Evolutionary conservation across 2,797 vertebrate species (phyloP).

Genomic region (Pristis pectinata): DNA sequence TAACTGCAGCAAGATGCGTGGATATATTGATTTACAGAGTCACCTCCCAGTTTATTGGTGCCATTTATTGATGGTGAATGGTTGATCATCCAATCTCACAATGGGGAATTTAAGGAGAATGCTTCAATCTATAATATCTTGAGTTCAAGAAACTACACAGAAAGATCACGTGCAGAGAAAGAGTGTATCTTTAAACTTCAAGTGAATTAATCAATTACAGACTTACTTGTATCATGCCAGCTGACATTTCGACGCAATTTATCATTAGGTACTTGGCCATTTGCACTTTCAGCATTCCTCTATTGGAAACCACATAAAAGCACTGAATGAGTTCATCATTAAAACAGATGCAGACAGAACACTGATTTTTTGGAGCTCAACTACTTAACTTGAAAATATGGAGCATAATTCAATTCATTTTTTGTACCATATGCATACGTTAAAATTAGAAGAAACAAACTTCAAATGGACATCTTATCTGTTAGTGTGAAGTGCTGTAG

Average conservation of each 20-base stretch:
- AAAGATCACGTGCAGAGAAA: background rate
- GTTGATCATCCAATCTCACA: background rate
- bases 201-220: background rate
- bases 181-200: background rate
- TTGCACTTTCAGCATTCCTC: constrained; percentile 63
- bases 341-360: background rate
- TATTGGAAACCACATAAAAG: constrained; percentile 48
- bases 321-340: background rate
- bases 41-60: background rate
- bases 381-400: background rate
- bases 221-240: constrained; percentile 79
- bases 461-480: background rate
- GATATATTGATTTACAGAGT: background rate
- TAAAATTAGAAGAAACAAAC: background rate
- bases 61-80: constrained; percentile 11
- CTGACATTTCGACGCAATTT: constrained; percentile 71
- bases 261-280: constrained; percentile 62
- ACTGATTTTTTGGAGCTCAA: background rate
- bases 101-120: background rate
- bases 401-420: background rate
- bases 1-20: background rate
- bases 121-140: background rate
- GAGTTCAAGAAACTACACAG: background rate
- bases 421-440: background rate
- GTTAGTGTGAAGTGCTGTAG: background rate